Evolutionary conservation across 1,140 invertebrate species (phyloP), one percentile per base, ranked within the genome.

Genomic region (Drosophila jambulina): DNA sequence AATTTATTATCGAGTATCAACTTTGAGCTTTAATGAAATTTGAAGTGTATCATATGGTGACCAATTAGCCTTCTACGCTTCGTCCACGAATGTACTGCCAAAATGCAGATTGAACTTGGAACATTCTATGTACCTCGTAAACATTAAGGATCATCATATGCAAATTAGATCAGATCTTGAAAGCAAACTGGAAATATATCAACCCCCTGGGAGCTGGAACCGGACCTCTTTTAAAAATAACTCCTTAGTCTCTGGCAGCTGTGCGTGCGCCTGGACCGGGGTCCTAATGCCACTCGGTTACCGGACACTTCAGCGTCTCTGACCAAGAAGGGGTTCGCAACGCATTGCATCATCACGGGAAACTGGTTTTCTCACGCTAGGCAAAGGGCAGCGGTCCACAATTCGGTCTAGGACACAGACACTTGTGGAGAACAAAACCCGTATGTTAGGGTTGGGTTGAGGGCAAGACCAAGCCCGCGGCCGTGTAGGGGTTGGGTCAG

Each of bases 341-440:
- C 42, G 58, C 75, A 62, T 42, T 38, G 62, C 65, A 72, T 38
- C 48, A 64, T 42, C 61, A 54, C 83, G 45, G 68, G 42, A 88
- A 90, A 90, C 85, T 82, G 85, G 84, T 90, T 90, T 88, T 90
- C 86, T 85, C 86, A 85, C 82, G 85, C 62, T 71, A 65, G 60
- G 63, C 79, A 51, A 29, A 43, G 60, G 51, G 19, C 51, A 54
- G 32, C 51, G 21, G 51, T 34, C 29, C 49, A 51, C 43, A 38
- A 36, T 56, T 21, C 46, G 32, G 36, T 27, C 27, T 19, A 48
- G 64, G 75, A 59, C 34, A 62, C 54, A 57, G 75, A 59, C 40
- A 69, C 63, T 60, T 60, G 63, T 46, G 17, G 32, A 43, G 45
- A 68, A 40, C 36, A 67, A 38, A 38, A 62, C 43, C 70, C 51